These are phyloP conservation scores for Cyclura pinguis DNA, from an alignment of 2,797 vertebrate genomes.

Conservation along the genomic window DNA sequence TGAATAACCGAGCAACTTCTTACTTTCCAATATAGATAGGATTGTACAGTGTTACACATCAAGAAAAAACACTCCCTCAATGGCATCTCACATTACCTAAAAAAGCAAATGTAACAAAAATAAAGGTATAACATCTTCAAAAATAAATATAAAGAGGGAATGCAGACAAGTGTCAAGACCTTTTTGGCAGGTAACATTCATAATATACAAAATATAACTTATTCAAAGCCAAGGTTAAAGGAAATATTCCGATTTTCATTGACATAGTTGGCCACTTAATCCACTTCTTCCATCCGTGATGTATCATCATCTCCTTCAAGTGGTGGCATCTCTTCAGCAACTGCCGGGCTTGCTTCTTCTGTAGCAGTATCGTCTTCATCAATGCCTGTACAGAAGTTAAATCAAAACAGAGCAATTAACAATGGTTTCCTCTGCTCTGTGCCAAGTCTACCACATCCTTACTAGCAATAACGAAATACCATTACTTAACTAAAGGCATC, in stretches of 20 bases:
- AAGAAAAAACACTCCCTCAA: conserved; percentile 72
- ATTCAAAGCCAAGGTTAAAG: conserved; percentile 58
- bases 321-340: conserved; percentile 92
- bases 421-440: rapidly evolving
- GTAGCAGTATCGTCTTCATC: conserved; percentile 91
- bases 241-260: conserved; percentile 57
- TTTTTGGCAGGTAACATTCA: conserved; percentile 79
- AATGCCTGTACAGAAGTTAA: conserved; percentile 82
- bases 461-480: too few relatives aligned
- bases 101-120: conserved; percentile 83
- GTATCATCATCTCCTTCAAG: conserved; percentile 94
- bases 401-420: rapidly evolving
- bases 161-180: conserved; percentile 70
- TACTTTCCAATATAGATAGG: conserved; percentile 66
- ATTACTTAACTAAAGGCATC: too few relatives aligned
- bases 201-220: conserved; percentile 82
- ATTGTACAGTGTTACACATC: conserved; percentile 72
- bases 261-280: conserved; percentile 76
- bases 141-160: conserved; percentile 80
- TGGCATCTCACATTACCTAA: conserved; percentile 73
- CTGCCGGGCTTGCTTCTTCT: conserved; percentile 84
- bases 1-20: conserved; percentile 67
- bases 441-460: too few relatives aligned
- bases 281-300: conserved; percentile 97
- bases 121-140: conserved; percentile 80